Percentiles rank a stretch among this genome's conserved stretches.
Conservation (phyloP, 2,888 invertebrate species). For the Anarsia innoxiella region DNA sequence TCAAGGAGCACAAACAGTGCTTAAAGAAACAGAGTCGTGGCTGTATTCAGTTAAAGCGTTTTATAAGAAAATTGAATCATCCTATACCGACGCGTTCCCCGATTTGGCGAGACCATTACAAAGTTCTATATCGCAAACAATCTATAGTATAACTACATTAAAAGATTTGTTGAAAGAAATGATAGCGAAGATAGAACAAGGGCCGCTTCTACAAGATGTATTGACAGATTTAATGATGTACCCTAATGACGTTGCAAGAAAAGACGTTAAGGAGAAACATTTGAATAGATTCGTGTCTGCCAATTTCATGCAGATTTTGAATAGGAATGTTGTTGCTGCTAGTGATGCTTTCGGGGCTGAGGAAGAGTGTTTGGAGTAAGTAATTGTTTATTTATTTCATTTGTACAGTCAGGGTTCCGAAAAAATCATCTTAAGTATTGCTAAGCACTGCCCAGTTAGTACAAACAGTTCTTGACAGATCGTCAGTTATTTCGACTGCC, state of each 20-base stretch:
- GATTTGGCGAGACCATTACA: conserved; percentile 85
- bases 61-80: conserved; percentile 67
- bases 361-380: conserved; percentile 69
- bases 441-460: too few species aligned
- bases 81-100: conserved; percentile 80
- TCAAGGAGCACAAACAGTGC: conserved; percentile 35
- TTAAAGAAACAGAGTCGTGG: conserved; percentile 68
- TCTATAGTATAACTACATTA: conserved; percentile 77
- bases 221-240: conserved; percentile 69
- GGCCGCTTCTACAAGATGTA: conserved; percentile 32
- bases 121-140: conserved; percentile 79
- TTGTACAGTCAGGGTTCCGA: too few species aligned
- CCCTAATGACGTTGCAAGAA: conserved; percentile 46
- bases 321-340: conserved; percentile 29
- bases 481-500: too few species aligned
- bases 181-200: conserved; percentile 45
- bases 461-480: too few species aligned
- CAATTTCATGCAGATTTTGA: conserved; percentile 47
- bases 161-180: conserved; percentile 70
- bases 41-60: conserved; percentile 73
- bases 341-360: conserved; percentile 41
- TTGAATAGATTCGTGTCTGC: conserved; percentile 61
- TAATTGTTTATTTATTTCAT: conserved; percentile 15
- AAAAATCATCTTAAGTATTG: too few species aligned
- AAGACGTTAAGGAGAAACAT: conserved; percentile 35